phyloP scores from a whole-genome alignment of 1,140 invertebrate species.

The Tyrophagus putrescentiae region DNA sequence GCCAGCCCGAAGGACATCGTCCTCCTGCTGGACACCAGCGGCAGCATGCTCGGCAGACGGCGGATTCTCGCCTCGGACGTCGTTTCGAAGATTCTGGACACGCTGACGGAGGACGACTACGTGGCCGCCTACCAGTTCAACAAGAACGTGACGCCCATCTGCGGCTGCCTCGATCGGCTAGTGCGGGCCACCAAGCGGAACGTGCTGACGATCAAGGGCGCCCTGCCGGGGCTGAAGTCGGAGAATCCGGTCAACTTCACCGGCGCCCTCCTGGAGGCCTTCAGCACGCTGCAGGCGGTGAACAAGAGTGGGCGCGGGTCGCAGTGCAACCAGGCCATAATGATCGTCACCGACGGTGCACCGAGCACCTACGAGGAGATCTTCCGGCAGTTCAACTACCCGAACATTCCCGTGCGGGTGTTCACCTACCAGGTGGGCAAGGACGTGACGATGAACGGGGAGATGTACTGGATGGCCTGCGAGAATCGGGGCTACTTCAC shows the following conservation, averaged over 20 bases:
- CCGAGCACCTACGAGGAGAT: slow-evolving; percentile 81
- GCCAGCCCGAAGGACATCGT: slow-evolving; percentile 94
- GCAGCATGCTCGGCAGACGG: slow-evolving; percentile 91
- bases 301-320: slow-evolving; percentile 44
- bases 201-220: slow-evolving; percentile 61
- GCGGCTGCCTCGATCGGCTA: slow-evolving; percentile 63
- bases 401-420: slow-evolving; percentile 57
- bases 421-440: slow-evolving; percentile 95
- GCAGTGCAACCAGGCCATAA: slow-evolving; percentile 93
- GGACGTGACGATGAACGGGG: slow-evolving; percentile 75
- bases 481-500: slow-evolving; percentile 86
- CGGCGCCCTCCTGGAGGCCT: slow-evolving; percentile 70
- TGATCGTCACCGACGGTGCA: slow-evolving; percentile 94
- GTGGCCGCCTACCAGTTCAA: slow-evolving; percentile 28
- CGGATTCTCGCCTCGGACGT: slow-evolving; percentile 79
- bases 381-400: slow-evolving; percentile 63
- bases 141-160: slow-evolving; percentile 36
- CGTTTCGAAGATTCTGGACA: slow-evolving; percentile 71
- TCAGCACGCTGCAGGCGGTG: slow-evolving; percentile 50
- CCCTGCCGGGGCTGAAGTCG: slow-evolving; percentile 56
- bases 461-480: slow-evolving; percentile 94
- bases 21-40: slow-evolving; percentile 81
- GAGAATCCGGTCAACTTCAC: slow-evolving; percentile 87
- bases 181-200: slow-evolving; percentile 77
- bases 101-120: slow-evolving; percentile 93